Evolutionary conservation across 2,888 invertebrate genomes (phyloP), one percentile per base, ranked within the genome.

Genomic region (Pterostichus madidus): DNA sequence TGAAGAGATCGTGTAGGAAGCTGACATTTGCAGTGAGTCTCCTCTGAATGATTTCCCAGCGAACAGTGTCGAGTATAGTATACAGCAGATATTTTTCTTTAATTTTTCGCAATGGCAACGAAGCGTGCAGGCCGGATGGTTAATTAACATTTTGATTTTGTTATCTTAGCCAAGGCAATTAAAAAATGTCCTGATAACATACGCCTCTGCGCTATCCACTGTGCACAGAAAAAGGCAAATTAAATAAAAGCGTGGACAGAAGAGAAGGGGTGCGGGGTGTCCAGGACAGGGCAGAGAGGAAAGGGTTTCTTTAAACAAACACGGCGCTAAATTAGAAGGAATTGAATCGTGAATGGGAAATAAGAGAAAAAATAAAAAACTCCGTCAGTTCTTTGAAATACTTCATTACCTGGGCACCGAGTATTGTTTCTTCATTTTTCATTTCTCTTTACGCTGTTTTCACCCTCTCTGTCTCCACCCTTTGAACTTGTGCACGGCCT

Each of bases 141-240:
- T 90, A 89, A 89, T 89, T 90, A 89, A 89, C 89, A 90, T 89
- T 89, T 89, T 89, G 89, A 89, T 89, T 90, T 89, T 90, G 90
- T 90, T 90, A 89, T 89, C 90, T 90, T 89, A 87, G 87, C 87
- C 85, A 86, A 88, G 89, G 89, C 89, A 89, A 90, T 89, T 90
- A 89, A 90, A 90, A 89, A 89, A 88, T 88, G 88, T 88, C 89
- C 86, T 86, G 88, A 89, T 89, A 89, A 88, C 88, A 85, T 84
- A 85, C 85, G 85, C 86, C 87, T 88, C 86, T 87, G 87, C 87
- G 71, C 73, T 24, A 71, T 68, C 53, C 80, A 53, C 44, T 44
- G 80, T 71, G 71, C 71, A 52, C 24, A 59, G 59, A 75, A 81
- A 81, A 80, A 75, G 75, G 81, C 81, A 81, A 81, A 81, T 81